These are phyloP conservation scores for Calidris pugnax DNA, from an alignment of 2,113 vertebrate genomes.

Conservation along the genomic window DNA sequence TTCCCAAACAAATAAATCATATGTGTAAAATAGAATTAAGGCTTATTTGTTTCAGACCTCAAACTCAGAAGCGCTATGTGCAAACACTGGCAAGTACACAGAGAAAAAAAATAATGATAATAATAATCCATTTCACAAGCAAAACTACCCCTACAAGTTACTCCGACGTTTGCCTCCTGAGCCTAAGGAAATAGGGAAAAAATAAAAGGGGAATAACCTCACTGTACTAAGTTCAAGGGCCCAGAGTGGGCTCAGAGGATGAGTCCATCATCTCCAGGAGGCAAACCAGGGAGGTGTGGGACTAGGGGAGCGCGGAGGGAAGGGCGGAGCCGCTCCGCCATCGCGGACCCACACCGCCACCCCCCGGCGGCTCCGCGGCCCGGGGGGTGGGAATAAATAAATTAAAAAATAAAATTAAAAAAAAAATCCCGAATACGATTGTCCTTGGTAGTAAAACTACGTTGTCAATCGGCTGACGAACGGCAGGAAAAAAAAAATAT, in stretches of 20 bases:
- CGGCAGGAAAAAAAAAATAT: background rate
- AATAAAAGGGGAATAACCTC: background rate
- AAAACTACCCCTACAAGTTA: background rate
- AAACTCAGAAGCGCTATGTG: background rate
- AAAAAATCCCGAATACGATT: background rate
- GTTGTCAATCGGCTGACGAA: background rate
- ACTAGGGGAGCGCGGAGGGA: accelerated
- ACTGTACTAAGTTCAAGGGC: accelerated
- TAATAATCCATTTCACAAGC: background rate
- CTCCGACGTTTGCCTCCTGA: background rate
- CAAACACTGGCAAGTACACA: background rate
- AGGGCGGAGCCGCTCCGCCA: background rate
- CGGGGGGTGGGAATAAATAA: background rate
- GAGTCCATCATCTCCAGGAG: accelerated
- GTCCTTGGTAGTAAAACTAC: background rate
- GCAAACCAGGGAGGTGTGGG: accelerated
- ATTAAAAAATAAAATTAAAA: background rate
- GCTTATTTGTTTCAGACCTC: background rate
- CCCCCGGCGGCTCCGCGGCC: slow-evolving; percentile 36
- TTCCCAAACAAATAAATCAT: background rate
- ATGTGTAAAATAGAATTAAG: accelerated
- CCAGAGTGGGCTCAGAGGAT: background rate
- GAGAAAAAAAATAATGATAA: too few species aligned
- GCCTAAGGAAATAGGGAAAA: accelerated
- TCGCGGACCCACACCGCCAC: slow-evolving; percentile 65